Base-by-base conservation (phyloP, 2,888 invertebrate species). In the Enoplolaimus lenunculus region DNA sequence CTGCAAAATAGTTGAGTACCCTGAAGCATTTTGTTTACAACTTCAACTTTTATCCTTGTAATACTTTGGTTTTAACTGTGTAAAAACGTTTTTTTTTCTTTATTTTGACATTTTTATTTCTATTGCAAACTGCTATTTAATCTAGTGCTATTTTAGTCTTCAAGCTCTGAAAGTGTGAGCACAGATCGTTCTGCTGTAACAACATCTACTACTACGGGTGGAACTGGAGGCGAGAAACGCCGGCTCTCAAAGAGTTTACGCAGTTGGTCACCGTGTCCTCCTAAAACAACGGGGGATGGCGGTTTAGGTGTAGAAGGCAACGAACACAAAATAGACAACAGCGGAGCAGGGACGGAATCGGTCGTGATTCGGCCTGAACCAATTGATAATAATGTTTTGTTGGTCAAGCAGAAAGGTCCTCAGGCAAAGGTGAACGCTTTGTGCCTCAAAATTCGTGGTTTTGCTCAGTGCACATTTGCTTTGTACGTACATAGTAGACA, bases 351-450 rank as follows among this genome's bases (percentile, higher is more conserved):
- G 45, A n/a, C n/a, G n/a, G n/a, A n/a, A n/a, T n/a, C n/a, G n/a
- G n/a, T n/a, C n/a, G n/a, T n/a, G n/a, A n/a, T n/a, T n/a, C 75
- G 81, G 73, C 90, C 90, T 0, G 88, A 89, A 0, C 87, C 88
- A 64, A 88, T 90, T 70, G 89, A 90, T 80, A 91, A 91, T 82
- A 85, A 86, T 72, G 85, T 85, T 68, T 83, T 91, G 72, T 85
- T 90, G 2, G 86, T 85, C 85, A 74, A 87, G 88, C 83, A 88
- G 85, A 75, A 72, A 72, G 30, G 29, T 29, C 34, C 35, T 2
- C 3, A 26, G 2, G 67, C n/a, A n/a, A 21, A 66, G 30, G 64
- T 67, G 13, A 33, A 67, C 7, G 34, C 7, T 67, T 67, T 3
- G n/a, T n/a, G 67, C n/a, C n/a, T n/a, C 21, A 57, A 26, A 57